Evolutionary conservation across 2,113 vertebrate genomes (phyloP).

Genomic region (Lycaon pictus): DNA sequence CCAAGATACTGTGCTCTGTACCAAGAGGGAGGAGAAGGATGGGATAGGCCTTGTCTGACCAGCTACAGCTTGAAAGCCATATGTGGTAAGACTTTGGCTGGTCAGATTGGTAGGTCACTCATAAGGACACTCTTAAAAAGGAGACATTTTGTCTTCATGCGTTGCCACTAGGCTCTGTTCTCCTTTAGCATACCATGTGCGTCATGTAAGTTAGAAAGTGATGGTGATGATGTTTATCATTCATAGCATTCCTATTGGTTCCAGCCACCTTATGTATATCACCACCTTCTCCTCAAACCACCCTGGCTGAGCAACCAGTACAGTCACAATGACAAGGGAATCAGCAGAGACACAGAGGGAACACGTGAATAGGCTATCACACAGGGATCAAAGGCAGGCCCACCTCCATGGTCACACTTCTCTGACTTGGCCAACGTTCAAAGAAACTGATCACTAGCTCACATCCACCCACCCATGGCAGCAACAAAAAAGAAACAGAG

Average conservation of each 20-base stretch:
- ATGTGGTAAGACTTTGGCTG: background rate
- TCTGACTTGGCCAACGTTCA: background rate
- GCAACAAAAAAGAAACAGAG: background rate
- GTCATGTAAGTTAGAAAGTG: background rate
- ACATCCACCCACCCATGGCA: accelerated
- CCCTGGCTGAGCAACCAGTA: no score
- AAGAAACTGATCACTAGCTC: background rate
- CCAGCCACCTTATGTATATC: accelerated
- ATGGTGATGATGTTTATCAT: background rate
- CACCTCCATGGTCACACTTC: background rate
- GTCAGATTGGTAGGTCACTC: background rate
- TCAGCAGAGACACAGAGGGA: background rate
- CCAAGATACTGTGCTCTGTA: background rate
- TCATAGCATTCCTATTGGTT: accelerated
- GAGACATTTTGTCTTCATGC: background rate
- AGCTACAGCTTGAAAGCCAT: background rate
- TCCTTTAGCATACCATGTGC: background rate
- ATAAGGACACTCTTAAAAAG: background rate
- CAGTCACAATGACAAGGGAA: accelerated
- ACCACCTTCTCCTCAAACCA: background rate
- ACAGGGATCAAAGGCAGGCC: background rate
- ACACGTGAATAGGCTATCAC: background rate
- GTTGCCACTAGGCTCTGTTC: background rate
- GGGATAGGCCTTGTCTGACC: background rate
- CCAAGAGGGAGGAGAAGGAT: background rate